Evolutionary conservation across 2,888 invertebrate genomes (phyloP).

Genomic region (Holacanthella duospinosa): DNA sequence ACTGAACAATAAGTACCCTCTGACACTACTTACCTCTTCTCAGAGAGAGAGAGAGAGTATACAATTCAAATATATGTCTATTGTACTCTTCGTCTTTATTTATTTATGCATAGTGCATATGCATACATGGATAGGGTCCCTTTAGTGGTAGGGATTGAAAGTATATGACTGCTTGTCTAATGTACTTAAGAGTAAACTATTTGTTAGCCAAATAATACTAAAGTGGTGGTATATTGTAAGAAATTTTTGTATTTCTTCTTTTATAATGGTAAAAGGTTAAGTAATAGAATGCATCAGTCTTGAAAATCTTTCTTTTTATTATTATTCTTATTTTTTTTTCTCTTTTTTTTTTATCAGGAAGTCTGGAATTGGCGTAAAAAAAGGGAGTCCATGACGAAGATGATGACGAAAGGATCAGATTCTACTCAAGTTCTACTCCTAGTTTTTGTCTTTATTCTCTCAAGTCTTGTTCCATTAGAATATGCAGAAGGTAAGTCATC

Average conservation of each 20-base stretch:
- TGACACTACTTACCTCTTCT: not conserved
- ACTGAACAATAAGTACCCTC: not conserved
- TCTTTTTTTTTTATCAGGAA: constrained; percentile 25
- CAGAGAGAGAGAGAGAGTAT: too few relatives aligned
- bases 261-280: not conserved
- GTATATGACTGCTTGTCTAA: too few relatives aligned
- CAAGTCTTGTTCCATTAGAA: constrained; percentile 32
- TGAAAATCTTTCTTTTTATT: too few relatives aligned
- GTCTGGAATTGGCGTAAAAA: constrained; percentile 29
- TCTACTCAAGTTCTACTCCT: constrained; percentile 25
- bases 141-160: not conserved
- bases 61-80: too few relatives aligned
- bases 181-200: not conserved
- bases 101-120: not conserved
- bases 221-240: not conserved
- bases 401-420: constrained; percentile 10
- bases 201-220: not conserved
- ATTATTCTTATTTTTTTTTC: constrained; percentile 17
- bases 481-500: constrained; percentile 37
- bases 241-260: not conserved
- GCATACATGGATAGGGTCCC: not conserved
- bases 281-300: not conserved
- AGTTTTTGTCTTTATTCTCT: constrained; percentile 33
- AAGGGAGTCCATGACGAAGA: constrained; percentile 1
- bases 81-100: not conserved